These are phyloP conservation scores for Budorcas taxicolor DNA, from an alignment of 2,113 vertebrate species.

Conservation along the genomic window DNA sequence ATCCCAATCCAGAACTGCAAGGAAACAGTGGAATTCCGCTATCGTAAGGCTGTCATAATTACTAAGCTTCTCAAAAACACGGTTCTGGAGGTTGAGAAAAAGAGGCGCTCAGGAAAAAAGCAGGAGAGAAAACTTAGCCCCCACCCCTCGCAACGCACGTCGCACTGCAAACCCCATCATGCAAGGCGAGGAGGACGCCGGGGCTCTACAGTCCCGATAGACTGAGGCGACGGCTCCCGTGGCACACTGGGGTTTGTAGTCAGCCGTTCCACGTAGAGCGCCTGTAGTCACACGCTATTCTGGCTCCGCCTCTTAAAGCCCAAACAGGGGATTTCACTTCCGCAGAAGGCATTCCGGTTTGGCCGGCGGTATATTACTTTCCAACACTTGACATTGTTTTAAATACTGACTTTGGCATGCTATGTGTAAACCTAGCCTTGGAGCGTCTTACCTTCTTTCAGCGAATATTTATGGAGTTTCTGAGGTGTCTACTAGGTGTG, in stretches of 20 bases:
- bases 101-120: neutral
- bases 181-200: neutral
- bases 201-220: neutral
- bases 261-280: accelerated
- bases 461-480: neutral
- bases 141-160: accelerated
- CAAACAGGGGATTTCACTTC: neutral
- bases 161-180: constrained; percentile 61
- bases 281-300: neutral
- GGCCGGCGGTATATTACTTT: neutral
- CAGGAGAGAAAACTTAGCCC: neutral
- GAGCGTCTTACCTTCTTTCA: neutral
- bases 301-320: constrained; percentile 19
- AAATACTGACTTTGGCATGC: neutral
- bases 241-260: constrained; percentile 67
- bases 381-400: neutral
- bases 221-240: accelerated
- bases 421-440: neutral
- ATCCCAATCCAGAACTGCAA: neutral
- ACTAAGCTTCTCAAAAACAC: neutral
- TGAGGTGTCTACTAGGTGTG: neutral
- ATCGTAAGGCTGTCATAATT: neutral
- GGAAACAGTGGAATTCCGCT: neutral
- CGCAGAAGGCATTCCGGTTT: neutral
- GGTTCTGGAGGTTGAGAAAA: neutral